These are phyloP conservation scores for Rallus crepitans DNA, from an alignment of 2,797 vertebrate genomes.

Conservation along the genomic window DNA sequence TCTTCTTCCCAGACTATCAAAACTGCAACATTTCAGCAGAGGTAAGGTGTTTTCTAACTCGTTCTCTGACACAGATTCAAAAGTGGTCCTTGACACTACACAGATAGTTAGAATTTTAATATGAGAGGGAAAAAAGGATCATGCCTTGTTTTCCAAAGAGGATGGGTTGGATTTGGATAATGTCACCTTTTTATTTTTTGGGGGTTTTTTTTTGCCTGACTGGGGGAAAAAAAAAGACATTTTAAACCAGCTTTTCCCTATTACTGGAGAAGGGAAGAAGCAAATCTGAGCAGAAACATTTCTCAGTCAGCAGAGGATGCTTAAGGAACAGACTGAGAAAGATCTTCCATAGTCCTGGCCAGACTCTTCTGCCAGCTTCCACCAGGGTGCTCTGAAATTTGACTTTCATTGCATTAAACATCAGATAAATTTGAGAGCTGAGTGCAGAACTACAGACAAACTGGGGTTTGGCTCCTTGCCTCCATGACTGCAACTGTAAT, in stretches of 20 bases:
- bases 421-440: background rate
- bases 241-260: background rate
- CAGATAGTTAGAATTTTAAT: background rate
- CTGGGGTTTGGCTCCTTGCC: background rate
- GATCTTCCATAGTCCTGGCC: background rate
- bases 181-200: background rate
- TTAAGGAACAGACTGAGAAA: background rate
- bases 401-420: background rate
- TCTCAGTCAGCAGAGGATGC: background rate
- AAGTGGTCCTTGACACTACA: accelerated
- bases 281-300: background rate
- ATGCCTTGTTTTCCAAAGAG: background rate
- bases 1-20: background rate
- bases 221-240: accelerated
- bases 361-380: background rate
- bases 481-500: background rate
- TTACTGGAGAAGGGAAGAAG: background rate
- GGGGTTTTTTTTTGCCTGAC: background rate
- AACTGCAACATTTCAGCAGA: background rate
- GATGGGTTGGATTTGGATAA: background rate
- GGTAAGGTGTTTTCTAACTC: background rate
- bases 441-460: background rate
- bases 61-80: background rate
- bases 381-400: background rate
- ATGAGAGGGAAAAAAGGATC: background rate